These are phyloP conservation scores for Poeciliopsis turrubarensis DNA, from an alignment of 2,113 vertebrate species.

Conservation along the genomic window DNA sequence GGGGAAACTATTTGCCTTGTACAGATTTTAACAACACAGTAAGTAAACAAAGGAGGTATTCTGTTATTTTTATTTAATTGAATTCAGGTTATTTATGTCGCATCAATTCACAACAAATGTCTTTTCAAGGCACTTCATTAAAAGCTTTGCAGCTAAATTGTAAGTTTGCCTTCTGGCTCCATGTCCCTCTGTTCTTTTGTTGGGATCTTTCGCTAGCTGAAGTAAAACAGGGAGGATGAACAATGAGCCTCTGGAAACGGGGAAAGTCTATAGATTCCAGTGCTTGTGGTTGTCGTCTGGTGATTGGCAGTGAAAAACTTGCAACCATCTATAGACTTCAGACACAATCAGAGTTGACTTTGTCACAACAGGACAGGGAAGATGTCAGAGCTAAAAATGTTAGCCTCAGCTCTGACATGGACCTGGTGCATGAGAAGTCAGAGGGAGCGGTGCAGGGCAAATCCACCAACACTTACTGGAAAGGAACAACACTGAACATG, in stretches of 20 bases:
- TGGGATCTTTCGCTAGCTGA: slow-evolving; percentile 10
- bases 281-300: slow-evolving; percentile 6
- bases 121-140: too few species aligned
- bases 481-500: slow-evolving; percentile 67
- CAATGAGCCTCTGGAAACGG: slow-evolving; percentile 14
- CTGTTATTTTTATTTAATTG: too few species aligned
- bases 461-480: slow-evolving; percentile 48
- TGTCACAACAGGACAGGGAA: slow-evolving; percentile 36
- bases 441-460: slow-evolving; percentile 4
- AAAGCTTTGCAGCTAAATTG: too few species aligned
- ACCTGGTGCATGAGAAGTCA: slow-evolving; percentile 40
- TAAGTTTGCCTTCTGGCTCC: slow-evolving; percentile 1
- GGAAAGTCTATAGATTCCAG: slow-evolving; percentile 59
- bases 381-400: slow-evolving; percentile 47
- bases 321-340: slow-evolving; percentile 60
- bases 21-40: background rate
- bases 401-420: slow-evolving; percentile 42
- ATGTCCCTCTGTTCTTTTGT: slow-evolving; percentile 31
- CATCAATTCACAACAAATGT: too few species aligned
- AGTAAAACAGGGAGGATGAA: background rate
- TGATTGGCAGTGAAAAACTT: slow-evolving; percentile 3
- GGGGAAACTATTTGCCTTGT: background rate
- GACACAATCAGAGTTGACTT: slow-evolving; percentile 18
- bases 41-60: background rate
- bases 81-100: too few species aligned